These are phyloP conservation scores for Picathartes gymnocephalus DNA, from an alignment of 2,113 vertebrate species.

Conservation along the genomic window DNA sequence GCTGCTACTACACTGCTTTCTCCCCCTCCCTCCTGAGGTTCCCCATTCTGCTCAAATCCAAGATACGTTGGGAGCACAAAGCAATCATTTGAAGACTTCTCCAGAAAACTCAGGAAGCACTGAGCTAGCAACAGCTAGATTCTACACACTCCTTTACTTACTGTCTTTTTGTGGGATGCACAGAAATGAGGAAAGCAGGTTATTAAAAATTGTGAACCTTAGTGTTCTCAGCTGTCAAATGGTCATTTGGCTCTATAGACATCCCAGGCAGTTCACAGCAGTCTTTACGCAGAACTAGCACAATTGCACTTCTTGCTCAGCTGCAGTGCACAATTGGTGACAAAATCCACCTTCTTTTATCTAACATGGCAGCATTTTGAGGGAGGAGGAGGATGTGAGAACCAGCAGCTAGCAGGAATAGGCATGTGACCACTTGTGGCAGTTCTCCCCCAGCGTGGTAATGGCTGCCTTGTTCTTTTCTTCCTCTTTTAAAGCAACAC, in stretches of 20 bases:
- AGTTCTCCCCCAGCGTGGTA: not conserved
- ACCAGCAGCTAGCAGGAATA: not conserved
- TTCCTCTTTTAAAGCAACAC: not conserved
- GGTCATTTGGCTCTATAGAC: not conserved
- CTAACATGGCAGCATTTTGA: not conserved
- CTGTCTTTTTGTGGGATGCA: not conserved
- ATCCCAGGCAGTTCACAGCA: not conserved
- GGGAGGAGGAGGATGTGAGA: not conserved
- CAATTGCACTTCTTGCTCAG: not conserved
- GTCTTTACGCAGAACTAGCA: not conserved
- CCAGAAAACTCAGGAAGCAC: not conserved
- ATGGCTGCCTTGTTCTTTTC: not conserved
- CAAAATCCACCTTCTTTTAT: not conserved
- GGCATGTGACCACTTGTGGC: not conserved
- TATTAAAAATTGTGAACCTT: not conserved
- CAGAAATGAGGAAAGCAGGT: not conserved
- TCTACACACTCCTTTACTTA: not conserved
- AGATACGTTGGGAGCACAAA: not conserved
- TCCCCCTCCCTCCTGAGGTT: not conserved
- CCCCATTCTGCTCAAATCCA: not conserved
- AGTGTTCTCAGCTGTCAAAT: accelerated
- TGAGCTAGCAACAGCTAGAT: not conserved
- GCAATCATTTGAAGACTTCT: not conserved
- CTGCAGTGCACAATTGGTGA: not conserved
- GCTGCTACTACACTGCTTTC: not conserved